Evolutionary conservation across 2,797 vertebrate species (phyloP).

Genomic region (Molossus molossus): DNA sequence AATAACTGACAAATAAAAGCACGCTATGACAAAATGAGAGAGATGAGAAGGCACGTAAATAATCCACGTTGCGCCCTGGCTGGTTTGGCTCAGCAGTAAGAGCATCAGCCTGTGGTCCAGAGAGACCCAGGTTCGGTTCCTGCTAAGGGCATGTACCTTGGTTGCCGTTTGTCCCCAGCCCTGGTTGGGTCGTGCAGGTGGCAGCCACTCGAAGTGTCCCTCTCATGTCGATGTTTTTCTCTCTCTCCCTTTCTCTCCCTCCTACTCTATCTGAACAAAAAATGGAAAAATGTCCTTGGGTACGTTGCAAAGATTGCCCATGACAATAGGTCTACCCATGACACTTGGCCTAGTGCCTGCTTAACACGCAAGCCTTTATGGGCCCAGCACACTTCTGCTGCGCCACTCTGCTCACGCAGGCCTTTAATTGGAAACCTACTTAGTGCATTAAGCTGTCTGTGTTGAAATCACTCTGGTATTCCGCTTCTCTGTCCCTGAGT

Average conservation of each 20-base stretch:
- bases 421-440: constrained; percentile 80
- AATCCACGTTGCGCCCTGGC: background rate
- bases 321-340: background rate
- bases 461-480: constrained; percentile 68
- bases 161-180: too few species aligned
- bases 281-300: too few species aligned
- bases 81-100: too few species aligned
- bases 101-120: too few species aligned
- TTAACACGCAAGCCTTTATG: constrained; percentile 74
- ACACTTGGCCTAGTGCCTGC: constrained; percentile 39
- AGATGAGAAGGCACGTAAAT: constrained; percentile 41
- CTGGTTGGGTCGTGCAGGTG: too few species aligned
- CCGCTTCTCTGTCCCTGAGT: constrained; percentile 68
- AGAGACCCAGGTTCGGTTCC: too few species aligned
- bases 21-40: background rate
- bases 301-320: constrained; percentile 46
- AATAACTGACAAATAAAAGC: constrained; percentile 33
- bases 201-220: too few species aligned
- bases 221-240: too few species aligned
- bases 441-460: constrained; percentile 73
- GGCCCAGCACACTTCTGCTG: too few species aligned
- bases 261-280: too few species aligned
- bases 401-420: constrained; percentile 50
- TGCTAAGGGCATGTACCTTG: too few species aligned
- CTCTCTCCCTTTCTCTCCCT: too few species aligned